Conservation (phyloP, 2,113 vertebrate genomes). For the Halcyon malimbica region DNA sequence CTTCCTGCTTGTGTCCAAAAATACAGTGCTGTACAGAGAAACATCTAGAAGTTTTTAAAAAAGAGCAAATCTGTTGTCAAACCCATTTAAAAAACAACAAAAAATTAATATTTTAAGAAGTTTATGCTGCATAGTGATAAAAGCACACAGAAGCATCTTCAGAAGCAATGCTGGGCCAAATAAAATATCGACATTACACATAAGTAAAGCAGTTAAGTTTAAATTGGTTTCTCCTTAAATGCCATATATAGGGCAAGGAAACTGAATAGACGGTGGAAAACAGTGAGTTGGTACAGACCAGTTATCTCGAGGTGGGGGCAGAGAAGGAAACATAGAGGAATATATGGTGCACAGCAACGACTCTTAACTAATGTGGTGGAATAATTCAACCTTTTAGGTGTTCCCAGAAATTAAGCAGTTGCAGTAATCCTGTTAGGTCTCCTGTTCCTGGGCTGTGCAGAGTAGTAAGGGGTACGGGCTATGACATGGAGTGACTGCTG, state of each 20-base stretch:
- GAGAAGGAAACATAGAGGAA: neutral
- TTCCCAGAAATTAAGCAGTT: neutral
- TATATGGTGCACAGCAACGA: neutral
- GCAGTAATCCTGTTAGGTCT: neutral
- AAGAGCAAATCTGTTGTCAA: neutral
- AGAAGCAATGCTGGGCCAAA: neutral
- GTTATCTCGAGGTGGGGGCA: neutral
- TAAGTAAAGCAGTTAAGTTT: neutral
- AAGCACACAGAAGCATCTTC: neutral
- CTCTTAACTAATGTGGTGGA: neutral
- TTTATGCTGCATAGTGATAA: neutral
- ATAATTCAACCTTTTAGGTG: neutral
- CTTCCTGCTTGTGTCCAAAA: constrained; percentile 47
- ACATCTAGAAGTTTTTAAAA: neutral
- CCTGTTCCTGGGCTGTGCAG: neutral
- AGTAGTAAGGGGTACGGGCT: neutral
- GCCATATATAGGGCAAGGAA: neutral
- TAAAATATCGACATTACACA: neutral
- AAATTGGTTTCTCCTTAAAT: neutral
- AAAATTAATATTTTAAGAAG: neutral
- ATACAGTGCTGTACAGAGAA: neutral
- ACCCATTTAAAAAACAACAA: neutral
- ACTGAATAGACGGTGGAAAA: neutral
- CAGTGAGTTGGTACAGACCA: neutral
- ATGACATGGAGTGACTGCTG: neutral